phyloP scores from a whole-genome alignment of 2,113 vertebrate species.

The Proteles cristata region DNA sequence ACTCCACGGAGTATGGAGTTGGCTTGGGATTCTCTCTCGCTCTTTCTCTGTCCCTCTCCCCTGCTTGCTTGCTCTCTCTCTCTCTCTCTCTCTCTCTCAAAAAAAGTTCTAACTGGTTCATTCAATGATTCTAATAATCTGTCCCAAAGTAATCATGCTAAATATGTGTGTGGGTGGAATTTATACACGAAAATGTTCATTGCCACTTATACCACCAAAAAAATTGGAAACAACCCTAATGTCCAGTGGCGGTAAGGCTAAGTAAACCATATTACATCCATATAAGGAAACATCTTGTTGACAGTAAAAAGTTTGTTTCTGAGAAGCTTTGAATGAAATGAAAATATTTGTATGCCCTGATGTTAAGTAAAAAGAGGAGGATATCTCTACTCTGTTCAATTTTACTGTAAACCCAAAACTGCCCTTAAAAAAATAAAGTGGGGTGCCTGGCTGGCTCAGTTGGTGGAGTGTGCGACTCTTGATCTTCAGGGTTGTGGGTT shows the following conservation, averaged over 20 bases:
- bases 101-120: neutral
- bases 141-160: constrained; percentile 32
- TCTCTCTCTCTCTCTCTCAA: too few relatives aligned
- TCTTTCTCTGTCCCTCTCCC: too few relatives aligned
- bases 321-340: constrained; percentile 46
- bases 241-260: neutral
- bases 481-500: neutral
- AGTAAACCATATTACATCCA: neutral
- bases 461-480: neutral
- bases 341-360: neutral
- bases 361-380: neutral
- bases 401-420: constrained; percentile 23
- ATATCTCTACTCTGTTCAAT: neutral
- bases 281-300: neutral
- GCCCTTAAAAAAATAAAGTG: neutral
- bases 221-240: constrained; percentile 1
- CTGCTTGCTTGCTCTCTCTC: too few relatives aligned
- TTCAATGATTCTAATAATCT: neutral
- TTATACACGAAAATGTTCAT: neutral
- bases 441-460: neutral
- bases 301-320: constrained; percentile 4
- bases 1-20: too few relatives aligned
- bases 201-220: neutral
- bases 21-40: too few relatives aligned
- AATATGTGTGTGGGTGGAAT: neutral